Evolutionary conservation across 2,113 vertebrate genomes (phyloP).

Genomic region (Seriola aureovittata): DNA sequence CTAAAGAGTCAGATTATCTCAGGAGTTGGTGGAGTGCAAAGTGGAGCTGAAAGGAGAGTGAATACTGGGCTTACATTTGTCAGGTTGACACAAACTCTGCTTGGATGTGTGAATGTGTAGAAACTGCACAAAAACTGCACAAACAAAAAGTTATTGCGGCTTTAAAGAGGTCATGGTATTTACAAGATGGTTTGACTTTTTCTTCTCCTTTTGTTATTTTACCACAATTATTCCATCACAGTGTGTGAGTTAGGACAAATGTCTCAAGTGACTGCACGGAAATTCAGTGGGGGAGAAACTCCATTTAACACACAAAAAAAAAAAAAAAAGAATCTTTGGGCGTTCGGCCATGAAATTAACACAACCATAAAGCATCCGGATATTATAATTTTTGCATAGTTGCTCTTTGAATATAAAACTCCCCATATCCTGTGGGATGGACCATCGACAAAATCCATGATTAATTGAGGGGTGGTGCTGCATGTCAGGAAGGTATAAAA

Average conservation of each 20-base stretch:
- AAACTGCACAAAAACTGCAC: no score
- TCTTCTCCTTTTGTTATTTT: neutral
- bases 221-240: neutral
- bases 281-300: slow-evolving; percentile 28
- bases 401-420: slow-evolving; percentile 39
- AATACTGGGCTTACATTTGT: neutral
- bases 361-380: slow-evolving; percentile 52
- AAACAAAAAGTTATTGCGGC: neutral
- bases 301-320: slow-evolving; percentile 12
- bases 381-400: slow-evolving; percentile 46
- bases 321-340: slow-evolving; percentile 52
- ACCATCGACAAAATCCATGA: slow-evolving; percentile 35
- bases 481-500: slow-evolving; percentile 48
- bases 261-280: slow-evolving; percentile 21
- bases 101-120: neutral
- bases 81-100: neutral
- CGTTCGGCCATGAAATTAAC: slow-evolving; percentile 76
- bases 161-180: neutral
- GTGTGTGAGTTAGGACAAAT: slow-evolving; percentile 3
- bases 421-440: neutral
- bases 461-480: slow-evolving; percentile 50
- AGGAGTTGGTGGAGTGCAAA: neutral
- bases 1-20: neutral
- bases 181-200: neutral
- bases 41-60: neutral